phyloP scores from a whole-genome alignment of 2,113 vertebrate species.

The Apaloderma vittatum region DNA sequence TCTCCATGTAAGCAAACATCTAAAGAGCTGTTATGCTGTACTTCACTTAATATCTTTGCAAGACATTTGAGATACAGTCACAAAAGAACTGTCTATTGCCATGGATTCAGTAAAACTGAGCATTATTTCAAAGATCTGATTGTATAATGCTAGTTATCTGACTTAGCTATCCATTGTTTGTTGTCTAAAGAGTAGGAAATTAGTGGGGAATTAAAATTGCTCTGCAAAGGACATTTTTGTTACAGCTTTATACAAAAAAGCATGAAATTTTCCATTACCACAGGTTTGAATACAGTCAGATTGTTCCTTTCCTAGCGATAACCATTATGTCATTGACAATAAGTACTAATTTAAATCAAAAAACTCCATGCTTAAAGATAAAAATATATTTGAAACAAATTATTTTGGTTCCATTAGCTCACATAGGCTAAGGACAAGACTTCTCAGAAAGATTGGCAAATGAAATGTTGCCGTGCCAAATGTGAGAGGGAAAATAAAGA shows the following conservation, averaged over 20 bases:
- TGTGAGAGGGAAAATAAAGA: not conserved
- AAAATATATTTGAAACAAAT: not conserved
- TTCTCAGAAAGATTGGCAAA: not conserved
- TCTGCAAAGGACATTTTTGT: not conserved
- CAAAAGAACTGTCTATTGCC: not conserved
- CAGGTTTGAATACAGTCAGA: not conserved
- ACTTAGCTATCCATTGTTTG: not conserved
- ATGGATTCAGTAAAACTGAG: not conserved
- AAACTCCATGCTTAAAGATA: not conserved
- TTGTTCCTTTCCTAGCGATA: not conserved
- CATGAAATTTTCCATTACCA: not conserved
- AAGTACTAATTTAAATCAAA: not conserved
- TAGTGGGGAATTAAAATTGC: not conserved
- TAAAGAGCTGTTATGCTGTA: not conserved
- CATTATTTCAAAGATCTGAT: not conserved
- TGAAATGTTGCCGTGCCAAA: not conserved
- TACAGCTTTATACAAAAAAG: not conserved
- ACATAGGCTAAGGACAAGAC: not conserved
- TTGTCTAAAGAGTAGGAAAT: not conserved
- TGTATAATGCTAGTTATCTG: not conserved
- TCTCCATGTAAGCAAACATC: not conserved
- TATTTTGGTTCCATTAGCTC: not conserved
- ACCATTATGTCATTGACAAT: not conserved
- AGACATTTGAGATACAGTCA: not conserved
- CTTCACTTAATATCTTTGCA: not conserved